Percentiles rank a stretch among this genome's conserved stretches.
Conservation (phyloP, 2,888 invertebrate genomes). For the Ormyrus labotus region DNA sequence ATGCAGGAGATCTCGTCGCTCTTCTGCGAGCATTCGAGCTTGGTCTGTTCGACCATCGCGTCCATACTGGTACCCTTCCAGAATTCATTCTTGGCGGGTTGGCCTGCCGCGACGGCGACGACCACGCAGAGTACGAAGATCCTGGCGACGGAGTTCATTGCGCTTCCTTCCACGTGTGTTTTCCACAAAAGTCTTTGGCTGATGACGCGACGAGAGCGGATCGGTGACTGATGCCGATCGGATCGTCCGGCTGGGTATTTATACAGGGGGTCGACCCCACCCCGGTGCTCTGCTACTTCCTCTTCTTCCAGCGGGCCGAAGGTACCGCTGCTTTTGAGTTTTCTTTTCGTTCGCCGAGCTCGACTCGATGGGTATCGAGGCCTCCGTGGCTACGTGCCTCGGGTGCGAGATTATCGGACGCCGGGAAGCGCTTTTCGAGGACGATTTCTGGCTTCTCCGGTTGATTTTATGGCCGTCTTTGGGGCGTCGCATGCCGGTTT, state of each 20-base stretch:
- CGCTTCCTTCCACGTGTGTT: neutral
- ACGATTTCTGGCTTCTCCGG: conserved; percentile 35
- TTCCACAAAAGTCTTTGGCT: neutral
- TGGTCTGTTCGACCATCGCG: conserved; percentile 86
- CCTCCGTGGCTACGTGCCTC: conserved; percentile 62
- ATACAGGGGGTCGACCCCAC: conserved; percentile 66
- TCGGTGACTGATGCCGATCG: conserved; percentile 72
- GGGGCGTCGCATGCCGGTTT: conserved; percentile 1
- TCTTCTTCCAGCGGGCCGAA: too few species aligned
- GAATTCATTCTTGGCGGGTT: conserved; percentile 81
- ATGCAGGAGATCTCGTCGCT: conserved; percentile 89
- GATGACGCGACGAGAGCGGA: conserved; percentile 62
- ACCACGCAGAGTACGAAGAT: conserved; percentile 74
- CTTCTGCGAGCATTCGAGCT: conserved; percentile 84
- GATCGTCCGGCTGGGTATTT: conserved; percentile 71
- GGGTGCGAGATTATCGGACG: conserved; percentile 38
- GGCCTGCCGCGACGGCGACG: conserved; percentile 79
- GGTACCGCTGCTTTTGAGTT: conserved; percentile 65
- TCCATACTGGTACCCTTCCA: conserved; percentile 86
- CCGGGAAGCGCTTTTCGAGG: conserved; percentile 13
- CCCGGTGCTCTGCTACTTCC: conserved; percentile 49
- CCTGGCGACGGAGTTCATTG: conserved; percentile 61
- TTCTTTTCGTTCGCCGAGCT: conserved; percentile 72
- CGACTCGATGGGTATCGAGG: conserved; percentile 73
- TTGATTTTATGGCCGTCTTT: conserved; percentile 28